A percentile compares a stretch with the other conserved stretches of the same genome.
These are phyloP conservation scores for Caenorhabditis sinica DNA, from an alignment of 2,888 invertebrate genomes.

Conservation along the genomic window DNA sequence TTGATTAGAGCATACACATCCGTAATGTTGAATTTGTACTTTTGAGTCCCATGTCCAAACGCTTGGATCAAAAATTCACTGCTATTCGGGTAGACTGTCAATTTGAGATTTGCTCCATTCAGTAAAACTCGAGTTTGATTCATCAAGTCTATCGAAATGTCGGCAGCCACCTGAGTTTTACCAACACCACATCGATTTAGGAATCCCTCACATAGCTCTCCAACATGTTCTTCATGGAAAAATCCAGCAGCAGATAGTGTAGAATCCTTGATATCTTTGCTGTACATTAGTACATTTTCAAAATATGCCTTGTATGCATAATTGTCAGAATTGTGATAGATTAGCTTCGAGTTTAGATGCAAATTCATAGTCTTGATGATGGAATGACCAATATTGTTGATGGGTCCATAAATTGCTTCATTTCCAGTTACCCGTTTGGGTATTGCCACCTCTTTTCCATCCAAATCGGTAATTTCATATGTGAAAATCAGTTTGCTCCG, in stretches of 20 bases:
- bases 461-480: slow-evolving; percentile 1
- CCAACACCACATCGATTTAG: neutral
- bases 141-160: slow-evolving; percentile 16
- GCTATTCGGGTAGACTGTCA: slow-evolving; percentile 2
- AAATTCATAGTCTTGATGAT: slow-evolving; percentile 2
- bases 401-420: neutral
- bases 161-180: neutral
- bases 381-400: slow-evolving; percentile 26
- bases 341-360: slow-evolving; percentile 3
- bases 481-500: slow-evolving; percentile 7
- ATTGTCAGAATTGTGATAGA: slow-evolving; percentile 11
- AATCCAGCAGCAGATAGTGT: slow-evolving; percentile 4
- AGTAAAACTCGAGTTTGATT: slow-evolving; percentile 1
- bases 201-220: neutral
- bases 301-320: slow-evolving; percentile 30
- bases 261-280: slow-evolving; percentile 8
- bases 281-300: neutral
- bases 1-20: slow-evolving; percentile 24
- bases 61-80: slow-evolving; percentile 20
- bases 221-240: neutral
- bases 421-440: neutral
- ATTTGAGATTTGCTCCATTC: neutral
- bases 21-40: neutral
- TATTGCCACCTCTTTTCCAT: neutral
- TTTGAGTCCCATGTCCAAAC: neutral